Conservation (phyloP, 2,797 vertebrate genomes). For the Vultur gryphus region DNA sequence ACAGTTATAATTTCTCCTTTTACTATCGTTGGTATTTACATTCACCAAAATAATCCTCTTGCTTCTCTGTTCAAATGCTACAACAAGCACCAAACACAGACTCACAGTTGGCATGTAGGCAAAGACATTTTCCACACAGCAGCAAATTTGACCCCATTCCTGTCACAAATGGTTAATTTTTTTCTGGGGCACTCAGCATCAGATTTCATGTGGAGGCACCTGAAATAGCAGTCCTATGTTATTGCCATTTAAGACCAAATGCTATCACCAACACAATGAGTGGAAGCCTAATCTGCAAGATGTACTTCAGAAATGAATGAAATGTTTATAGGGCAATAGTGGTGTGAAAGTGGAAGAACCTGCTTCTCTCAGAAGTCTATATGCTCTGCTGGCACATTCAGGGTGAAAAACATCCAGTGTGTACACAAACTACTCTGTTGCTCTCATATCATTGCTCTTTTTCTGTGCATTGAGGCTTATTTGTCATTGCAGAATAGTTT, state of each 20-base stretch:
- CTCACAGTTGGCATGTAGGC: neutral
- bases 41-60: neutral
- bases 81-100: neutral
- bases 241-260: constrained; percentile 21
- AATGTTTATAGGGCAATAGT: neutral
- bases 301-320: constrained; percentile 7
- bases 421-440: neutral
- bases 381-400: neutral
- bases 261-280: constrained; percentile 12
- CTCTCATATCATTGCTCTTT: neutral
- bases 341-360: constrained; percentile 31
- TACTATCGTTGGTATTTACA: neutral
- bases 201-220: constrained; percentile 8
- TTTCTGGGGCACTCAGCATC: neutral
- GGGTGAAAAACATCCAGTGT: neutral
- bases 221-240: constrained; percentile 14
- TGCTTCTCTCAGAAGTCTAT: neutral
- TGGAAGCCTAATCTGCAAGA: constrained; percentile 9
- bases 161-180: constrained; percentile 6
- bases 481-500: neutral
- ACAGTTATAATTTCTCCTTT: neutral
- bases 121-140: neutral
- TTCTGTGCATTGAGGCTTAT: neutral
- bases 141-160: neutral
- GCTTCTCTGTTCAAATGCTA: neutral